Evolutionary conservation across 2,797 vertebrate species (phyloP).

Genomic region (Benthosema pterotum): DNA sequence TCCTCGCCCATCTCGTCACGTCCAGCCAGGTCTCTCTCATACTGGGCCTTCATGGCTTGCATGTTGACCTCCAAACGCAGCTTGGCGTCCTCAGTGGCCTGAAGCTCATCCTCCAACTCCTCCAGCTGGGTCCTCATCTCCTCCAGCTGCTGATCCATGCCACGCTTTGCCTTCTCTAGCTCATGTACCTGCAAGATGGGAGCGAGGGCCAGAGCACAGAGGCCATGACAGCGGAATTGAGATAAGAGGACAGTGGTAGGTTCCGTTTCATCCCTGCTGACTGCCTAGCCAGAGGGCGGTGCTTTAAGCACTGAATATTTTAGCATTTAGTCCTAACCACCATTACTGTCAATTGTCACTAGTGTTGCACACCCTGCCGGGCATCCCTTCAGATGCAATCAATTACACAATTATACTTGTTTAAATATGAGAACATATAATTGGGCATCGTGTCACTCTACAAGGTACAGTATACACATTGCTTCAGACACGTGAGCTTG

Average conservation of each 20-base stretch:
- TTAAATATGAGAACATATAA: too few relatives aligned
- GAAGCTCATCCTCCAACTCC: conserved; percentile 89
- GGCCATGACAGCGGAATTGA: neutral
- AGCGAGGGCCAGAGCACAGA: neutral
- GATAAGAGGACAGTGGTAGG: neutral
- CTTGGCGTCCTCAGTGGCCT: conserved; percentile 89
- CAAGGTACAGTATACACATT: too few relatives aligned
- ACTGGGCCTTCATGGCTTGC: conserved; percentile 90
- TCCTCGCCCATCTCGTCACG: conserved; percentile 95
- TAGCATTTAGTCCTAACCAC: too few relatives aligned
- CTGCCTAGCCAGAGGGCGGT: too few relatives aligned
- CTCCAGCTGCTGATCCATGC: conserved; percentile 89
- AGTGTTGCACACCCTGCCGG: too few relatives aligned
- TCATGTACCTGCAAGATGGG: conserved; percentile 87
- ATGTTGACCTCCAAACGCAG: conserved; percentile 89
- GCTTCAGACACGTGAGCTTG: too few relatives aligned
- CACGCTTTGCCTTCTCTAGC: conserved; percentile 92
- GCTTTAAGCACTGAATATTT: too few relatives aligned
- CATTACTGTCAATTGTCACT: too few relatives aligned
- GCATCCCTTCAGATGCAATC: too few relatives aligned
- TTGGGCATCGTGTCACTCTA: too few relatives aligned
- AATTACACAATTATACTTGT: too few relatives aligned
- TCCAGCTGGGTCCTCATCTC: conserved; percentile 91
- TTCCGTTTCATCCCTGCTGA: too few relatives aligned
- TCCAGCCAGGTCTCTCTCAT: conserved; percentile 87